phyloP scores from a whole-genome alignment of 2,888 invertebrate species.

The Metellina segmentata region DNA sequence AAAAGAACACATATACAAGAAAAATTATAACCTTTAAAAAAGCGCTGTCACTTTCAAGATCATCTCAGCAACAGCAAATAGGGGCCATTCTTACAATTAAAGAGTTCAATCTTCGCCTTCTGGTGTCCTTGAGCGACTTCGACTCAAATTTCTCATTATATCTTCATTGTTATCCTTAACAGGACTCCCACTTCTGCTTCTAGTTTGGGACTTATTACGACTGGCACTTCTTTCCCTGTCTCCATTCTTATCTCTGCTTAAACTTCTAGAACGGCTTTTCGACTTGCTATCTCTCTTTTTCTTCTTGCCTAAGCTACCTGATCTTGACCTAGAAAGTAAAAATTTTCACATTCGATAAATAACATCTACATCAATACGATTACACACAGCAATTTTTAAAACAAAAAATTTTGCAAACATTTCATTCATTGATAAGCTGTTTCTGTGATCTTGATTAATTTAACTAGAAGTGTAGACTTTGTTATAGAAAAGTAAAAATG shows the following conservation, averaged over 20 bases:
- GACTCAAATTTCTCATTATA: slow-evolving; percentile 17
- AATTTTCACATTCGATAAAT: neutral
- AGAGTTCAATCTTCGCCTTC: slow-evolving; percentile 57
- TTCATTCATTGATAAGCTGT: too few relatives aligned
- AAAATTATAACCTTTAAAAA: slow-evolving; percentile 74
- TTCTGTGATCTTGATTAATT: too few relatives aligned
- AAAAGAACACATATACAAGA: slow-evolving; percentile 65
- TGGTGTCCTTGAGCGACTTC: slow-evolving; percentile 64
- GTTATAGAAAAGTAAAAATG: too few relatives aligned
- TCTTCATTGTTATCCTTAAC: slow-evolving; percentile 21
- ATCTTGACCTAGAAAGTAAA: slow-evolving; percentile 61
- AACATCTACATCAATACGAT: neutral
- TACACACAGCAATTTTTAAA: too few relatives aligned
- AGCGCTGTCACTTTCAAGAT: slow-evolving; percentile 31
- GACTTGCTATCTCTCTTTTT: slow-evolving; percentile 69
- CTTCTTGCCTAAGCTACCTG: slow-evolving; percentile 54
- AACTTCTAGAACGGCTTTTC: slow-evolving; percentile 71
- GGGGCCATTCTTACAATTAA: neutral
- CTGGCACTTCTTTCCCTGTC: slow-evolving; percentile 61
- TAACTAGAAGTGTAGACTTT: too few relatives aligned
- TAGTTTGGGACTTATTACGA: slow-evolving; percentile 50
- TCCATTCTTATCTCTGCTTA: slow-evolving; percentile 67
- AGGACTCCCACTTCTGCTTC: slow-evolving; percentile 58
- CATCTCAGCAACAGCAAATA: slow-evolving; percentile 9
- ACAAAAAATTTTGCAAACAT: too few relatives aligned